phyloP scores from a whole-genome alignment of 2,797 vertebrate genomes.

The Muraenolepis orangiensis region DNA sequence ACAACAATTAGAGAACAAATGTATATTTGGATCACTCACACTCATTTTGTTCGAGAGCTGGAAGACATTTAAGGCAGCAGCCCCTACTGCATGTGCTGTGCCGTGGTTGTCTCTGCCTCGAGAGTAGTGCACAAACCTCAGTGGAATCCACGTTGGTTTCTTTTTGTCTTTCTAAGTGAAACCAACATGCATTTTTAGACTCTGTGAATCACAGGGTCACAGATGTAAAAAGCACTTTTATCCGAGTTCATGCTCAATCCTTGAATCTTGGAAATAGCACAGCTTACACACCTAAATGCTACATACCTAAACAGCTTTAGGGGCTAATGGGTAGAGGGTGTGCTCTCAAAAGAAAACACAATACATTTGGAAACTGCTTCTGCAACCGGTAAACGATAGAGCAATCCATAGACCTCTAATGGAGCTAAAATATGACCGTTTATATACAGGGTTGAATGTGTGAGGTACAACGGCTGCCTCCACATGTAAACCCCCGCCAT shows the following conservation, averaged over 20 bases:
- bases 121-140: not conserved
- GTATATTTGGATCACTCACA: not conserved
- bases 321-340: not conserved
- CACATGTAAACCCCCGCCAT: slow-evolving; percentile 44
- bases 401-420: not conserved
- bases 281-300: not conserved
- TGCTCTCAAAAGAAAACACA: not conserved
- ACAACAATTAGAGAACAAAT: not conserved
- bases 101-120: not conserved
- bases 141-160: slow-evolving; percentile 14
- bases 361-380: not conserved
- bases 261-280: slow-evolving; percentile 1
- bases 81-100: not conserved
- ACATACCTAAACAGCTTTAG: not conserved
- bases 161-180: not conserved
- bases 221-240: slow-evolving; percentile 1
- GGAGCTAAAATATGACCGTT: not conserved
- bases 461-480: slow-evolving; percentile 34
- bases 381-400: not conserved
- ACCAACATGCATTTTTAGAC: not conserved
- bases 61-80: slow-evolving; percentile 1
- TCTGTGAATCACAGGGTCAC: not conserved
- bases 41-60: not conserved
- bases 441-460: slow-evolving; percentile 20
- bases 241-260: not conserved